Base-by-base conservation (phyloP, 2,888 invertebrate species). In the Camponotus fellah region DNA sequence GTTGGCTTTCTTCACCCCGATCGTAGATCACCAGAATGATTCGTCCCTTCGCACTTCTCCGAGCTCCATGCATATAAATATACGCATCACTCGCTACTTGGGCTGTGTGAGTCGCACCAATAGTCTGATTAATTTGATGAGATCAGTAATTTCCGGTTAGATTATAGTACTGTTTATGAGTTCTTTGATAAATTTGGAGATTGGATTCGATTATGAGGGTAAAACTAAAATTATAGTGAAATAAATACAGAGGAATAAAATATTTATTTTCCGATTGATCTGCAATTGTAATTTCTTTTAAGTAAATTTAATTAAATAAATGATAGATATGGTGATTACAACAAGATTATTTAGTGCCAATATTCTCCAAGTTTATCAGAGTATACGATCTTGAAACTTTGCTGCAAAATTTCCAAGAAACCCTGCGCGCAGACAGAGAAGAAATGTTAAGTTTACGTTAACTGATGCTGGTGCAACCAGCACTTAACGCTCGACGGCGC, bases 401-500 rank as follows among this genome's bases (percentile, higher is more conserved):
- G 6, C 12, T 21, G 76, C 26, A 66, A 26, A 26, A 56, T 56
- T 72, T 26, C 14, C 17, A 43, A n/a, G 37, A 46, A 21, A 60
- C 37, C 6, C 6, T n/a, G n/a, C 32, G 72, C 49, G 12, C n/a
- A 43, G 43, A 46, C 37, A 37, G 34, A 58, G 43, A 34, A 43
- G n/a, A 56, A 71, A 58, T 17, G 37, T 68, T 21, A 60, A 60
- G 26, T 46, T 74, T 12, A 56, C n/a, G 68, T 32, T 77, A 43
- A 46, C n/a, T 49, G 34, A 60, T 71, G 74, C 72, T 37, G 46
- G 60, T 72, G 74, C 74, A 79, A 80, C 58, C 79, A 79, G 79
- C 58, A 58, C 40, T 79, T 43, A 72, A 12, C 46, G 46, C 79
- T 37, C 58, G 75, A 60, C 60, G 34, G 79, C 60, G 37, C 60